Conservation (phyloP, 2,888 invertebrate species). For the Lasioglossum calceatum region DNA sequence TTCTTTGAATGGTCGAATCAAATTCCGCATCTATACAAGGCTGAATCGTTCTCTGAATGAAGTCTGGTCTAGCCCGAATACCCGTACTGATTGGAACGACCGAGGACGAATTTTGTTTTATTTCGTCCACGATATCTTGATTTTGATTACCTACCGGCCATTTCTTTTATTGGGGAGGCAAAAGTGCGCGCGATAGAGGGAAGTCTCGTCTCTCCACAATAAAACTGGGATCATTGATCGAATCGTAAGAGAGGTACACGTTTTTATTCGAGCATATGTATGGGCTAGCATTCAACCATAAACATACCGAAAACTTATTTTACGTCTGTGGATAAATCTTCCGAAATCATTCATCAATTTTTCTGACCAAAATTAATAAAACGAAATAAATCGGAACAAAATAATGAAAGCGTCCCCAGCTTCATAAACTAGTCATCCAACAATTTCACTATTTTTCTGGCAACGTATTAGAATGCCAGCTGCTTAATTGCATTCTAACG, state of each 20-base stretch:
- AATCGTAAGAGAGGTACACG: slow-evolving; percentile 16
- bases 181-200: slow-evolving; percentile 17
- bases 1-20: slow-evolving; percentile 36
- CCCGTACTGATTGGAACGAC: slow-evolving; percentile 55
- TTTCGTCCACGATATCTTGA: slow-evolving; percentile 58
- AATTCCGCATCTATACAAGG: slow-evolving; percentile 24
- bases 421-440: not conserved
- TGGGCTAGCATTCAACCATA: not conserved
- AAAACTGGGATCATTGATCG: slow-evolving; percentile 24
- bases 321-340: not conserved
- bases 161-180: slow-evolving; percentile 42
- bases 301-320: not conserved
- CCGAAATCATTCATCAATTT: not conserved
- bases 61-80: slow-evolving; percentile 52
- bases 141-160: slow-evolving; percentile 62
- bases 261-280: slow-evolving; percentile 12
- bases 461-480: not conserved
- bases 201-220: slow-evolving; percentile 12
- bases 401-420: not conserved
- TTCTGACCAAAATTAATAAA: not conserved
- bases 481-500: not conserved
- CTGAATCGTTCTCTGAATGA: slow-evolving; percentile 49
- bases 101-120: slow-evolving; percentile 65
- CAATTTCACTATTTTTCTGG: not conserved
- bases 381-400: not conserved